These are phyloP conservation scores for Tinamus guttatus DNA, from an alignment of 2,113 vertebrate genomes.

Conservation along the genomic window DNA sequence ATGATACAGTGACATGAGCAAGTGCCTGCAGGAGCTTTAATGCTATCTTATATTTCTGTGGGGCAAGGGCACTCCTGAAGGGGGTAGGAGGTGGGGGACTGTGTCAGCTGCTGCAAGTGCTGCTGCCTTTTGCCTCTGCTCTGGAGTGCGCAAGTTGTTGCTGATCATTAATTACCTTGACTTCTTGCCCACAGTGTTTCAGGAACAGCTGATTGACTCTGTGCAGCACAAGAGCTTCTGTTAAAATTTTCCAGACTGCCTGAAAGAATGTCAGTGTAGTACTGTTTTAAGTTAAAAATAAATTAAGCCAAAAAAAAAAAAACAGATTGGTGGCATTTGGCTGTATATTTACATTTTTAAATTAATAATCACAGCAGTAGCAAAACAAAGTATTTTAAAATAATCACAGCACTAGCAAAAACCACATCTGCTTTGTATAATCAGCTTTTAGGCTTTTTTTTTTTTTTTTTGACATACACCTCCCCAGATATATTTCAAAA, in stretches of 20 bases:
- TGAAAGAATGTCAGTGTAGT: not conserved
- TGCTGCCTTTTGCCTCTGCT: not conserved
- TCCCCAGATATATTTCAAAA: not conserved
- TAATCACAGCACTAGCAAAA: not conserved
- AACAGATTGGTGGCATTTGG: not conserved
- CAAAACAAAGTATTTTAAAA: not conserved
- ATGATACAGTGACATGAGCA: not conserved
- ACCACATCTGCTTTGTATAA: not conserved
- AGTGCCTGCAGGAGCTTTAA: not conserved
- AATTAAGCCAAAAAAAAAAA: not conserved
- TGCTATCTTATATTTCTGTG: not conserved
- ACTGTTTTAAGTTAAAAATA: not conserved
- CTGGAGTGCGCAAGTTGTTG: not conserved
- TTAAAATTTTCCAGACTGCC: not conserved
- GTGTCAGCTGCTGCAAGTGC: not conserved
- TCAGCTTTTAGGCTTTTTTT: not conserved
- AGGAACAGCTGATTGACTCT: not conserved
- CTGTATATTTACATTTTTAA: not conserved
- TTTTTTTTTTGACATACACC: not conserved
- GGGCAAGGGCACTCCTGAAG: not conserved
- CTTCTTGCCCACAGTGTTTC: not conserved
- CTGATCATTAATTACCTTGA: not conserved
- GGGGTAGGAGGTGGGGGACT: not conserved
- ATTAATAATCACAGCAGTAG: not conserved
- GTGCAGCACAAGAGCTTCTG: not conserved